Evolutionary conservation across 2,888 invertebrate genomes (phyloP).

Genomic region (Rhingia rostrata): DNA sequence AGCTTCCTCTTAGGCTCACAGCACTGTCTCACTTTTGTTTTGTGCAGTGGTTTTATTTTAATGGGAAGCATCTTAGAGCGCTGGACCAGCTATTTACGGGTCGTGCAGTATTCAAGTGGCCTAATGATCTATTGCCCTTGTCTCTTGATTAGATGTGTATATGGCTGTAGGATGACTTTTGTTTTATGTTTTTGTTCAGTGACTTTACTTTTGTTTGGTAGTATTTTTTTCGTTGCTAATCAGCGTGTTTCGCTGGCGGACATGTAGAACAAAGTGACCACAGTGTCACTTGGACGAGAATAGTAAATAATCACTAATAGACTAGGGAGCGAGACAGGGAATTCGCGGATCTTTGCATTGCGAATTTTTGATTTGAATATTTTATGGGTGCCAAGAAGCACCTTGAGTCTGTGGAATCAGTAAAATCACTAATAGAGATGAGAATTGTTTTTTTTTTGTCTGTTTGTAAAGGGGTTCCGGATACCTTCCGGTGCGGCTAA

Average conservation of each 20-base stretch:
- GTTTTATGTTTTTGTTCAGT: conserved; percentile 35
- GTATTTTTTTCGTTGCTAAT: conserved; percentile 43
- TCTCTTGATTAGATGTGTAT: conserved; percentile 65
- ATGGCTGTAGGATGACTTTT: conserved; percentile 21
- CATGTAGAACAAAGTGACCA: conserved; percentile 49
- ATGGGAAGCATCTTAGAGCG: conserved; percentile 64
- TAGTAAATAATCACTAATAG: conserved; percentile 33
- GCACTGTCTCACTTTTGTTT: conserved; percentile 36
- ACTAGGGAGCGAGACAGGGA: conserved; percentile 9
- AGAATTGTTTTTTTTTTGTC: neutral
- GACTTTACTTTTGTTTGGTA: conserved; percentile 28
- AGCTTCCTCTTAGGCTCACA: conserved; percentile 56
- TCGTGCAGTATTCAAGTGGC: conserved; percentile 70
- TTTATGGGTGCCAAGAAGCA: conserved; percentile 32
- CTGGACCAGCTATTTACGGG: conserved; percentile 64
- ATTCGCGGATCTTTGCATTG: conserved; percentile 40
- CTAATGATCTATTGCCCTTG: conserved; percentile 74
- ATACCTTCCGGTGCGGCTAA: conserved; percentile 25
- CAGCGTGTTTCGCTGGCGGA: conserved; percentile 44
- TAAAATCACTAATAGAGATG: neutral
- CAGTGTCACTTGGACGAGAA: conserved; percentile 31
- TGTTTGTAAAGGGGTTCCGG: conserved; percentile 14
- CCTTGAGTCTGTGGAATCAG: conserved; percentile 30
- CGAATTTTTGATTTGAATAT: conserved; percentile 53
- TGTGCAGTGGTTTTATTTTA: conserved; percentile 48